A percentile compares a stretch with the other conserved stretches of the same genome.
These are phyloP conservation scores for Barnardius zonarius DNA, from an alignment of 2,113 vertebrate genomes.

Conservation along the genomic window DNA sequence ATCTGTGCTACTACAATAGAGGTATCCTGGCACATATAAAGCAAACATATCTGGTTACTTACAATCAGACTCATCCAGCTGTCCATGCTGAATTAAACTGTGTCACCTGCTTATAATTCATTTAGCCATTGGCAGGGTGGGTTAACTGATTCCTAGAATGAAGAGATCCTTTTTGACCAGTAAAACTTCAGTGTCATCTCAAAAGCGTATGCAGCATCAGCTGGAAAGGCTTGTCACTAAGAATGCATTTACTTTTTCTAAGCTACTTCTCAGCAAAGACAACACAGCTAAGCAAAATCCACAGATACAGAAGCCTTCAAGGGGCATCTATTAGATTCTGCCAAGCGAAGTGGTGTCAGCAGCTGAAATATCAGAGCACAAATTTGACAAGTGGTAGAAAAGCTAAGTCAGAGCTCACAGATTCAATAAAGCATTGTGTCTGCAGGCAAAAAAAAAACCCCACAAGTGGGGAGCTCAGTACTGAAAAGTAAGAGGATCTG, in stretches of 20 bases:
- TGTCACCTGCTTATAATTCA: neutral
- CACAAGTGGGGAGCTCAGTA: neutral
- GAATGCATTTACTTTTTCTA: neutral
- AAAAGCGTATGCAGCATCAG: neutral
- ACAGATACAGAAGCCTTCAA: neutral
- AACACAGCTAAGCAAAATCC: neutral
- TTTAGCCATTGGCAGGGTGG: neutral
- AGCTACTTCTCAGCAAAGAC: neutral
- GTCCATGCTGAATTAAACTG: neutral
- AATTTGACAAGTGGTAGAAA: constrained; percentile 17
- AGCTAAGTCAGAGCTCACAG: neutral
- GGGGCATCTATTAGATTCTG: neutral
- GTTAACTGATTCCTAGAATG: neutral
- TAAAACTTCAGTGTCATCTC: neutral
- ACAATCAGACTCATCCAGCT: neutral
- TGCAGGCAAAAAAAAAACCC: neutral
- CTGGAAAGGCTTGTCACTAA: neutral
- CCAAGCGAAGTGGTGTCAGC: neutral
- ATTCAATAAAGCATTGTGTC: constrained; percentile 7
- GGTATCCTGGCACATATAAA: neutral
- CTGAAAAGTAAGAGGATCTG: neutral
- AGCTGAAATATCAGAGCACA: constrained; percentile 9
- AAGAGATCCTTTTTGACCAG: neutral
- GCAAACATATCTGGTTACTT: neutral
- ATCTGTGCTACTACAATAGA: neutral